phyloP scores from a whole-genome alignment of 2,113 vertebrate genomes.

The Gallinago paraguaiae region DNA sequence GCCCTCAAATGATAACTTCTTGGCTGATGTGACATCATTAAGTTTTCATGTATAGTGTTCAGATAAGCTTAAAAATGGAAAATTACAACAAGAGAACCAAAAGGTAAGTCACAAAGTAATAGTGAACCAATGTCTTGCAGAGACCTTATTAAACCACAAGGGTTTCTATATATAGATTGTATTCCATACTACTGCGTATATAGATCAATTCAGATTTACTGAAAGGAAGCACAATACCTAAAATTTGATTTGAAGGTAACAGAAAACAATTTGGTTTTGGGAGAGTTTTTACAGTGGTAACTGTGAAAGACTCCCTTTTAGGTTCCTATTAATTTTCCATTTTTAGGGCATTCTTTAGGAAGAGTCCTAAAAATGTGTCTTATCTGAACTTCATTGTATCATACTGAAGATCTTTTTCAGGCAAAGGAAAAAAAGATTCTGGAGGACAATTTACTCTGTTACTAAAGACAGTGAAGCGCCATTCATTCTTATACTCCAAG shows the following conservation, averaged over 20 bases:
- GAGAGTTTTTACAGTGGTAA: not conserved
- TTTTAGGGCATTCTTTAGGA: slow-evolving; percentile 74
- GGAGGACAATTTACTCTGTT: slow-evolving; percentile 60
- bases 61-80: slow-evolving; percentile 83
- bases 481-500: slow-evolving; percentile 77
- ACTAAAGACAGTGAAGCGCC: slow-evolving; percentile 74
- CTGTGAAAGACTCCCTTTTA: not conserved
- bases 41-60: slow-evolving; percentile 64
- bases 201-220: not conserved
- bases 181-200: not conserved
- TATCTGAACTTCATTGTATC: slow-evolving; percentile 74
- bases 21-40: slow-evolving; percentile 59
- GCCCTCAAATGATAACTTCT: slow-evolving; percentile 76
- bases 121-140: not conserved
- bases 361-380: slow-evolving; percentile 73
- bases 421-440: slow-evolving; percentile 40
- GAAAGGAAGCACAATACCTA: not conserved
- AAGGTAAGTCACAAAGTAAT: not conserved
- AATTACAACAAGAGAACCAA: slow-evolving; percentile 24
- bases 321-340: slow-evolving; percentile 67
- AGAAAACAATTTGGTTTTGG: not conserved
- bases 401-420: slow-evolving; percentile 60
- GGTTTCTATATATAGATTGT: not conserved
- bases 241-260: not conserved
- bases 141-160: not conserved